A percentile compares a stretch with the other conserved stretches of the same genome.
Evolutionary conservation across 1,140 invertebrate genomes (phyloP).

Genomic region (Brachionus plicatilis): DNA sequence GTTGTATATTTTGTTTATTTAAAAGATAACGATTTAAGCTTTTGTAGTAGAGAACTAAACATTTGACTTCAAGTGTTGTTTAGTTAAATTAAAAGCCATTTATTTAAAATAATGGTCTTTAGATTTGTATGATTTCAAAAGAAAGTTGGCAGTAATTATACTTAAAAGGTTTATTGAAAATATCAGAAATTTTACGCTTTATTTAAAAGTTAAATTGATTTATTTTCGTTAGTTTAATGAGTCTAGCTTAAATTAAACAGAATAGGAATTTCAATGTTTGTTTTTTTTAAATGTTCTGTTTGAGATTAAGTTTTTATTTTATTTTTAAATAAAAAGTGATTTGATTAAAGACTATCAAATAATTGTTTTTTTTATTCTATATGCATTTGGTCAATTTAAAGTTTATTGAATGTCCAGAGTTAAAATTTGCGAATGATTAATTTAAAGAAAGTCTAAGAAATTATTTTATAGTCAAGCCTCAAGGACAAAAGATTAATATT

Average conservation of each 20-base stretch:
- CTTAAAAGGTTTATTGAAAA: neutral
- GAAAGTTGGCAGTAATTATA: neutral
- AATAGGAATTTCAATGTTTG: neutral
- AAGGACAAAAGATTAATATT: too few relatives aligned
- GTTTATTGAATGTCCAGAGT: too few relatives aligned
- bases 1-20: slow-evolving; percentile 35
- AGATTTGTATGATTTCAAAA: neutral
- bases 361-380: too few relatives aligned
- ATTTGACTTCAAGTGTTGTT: neutral
- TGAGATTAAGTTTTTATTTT: too few relatives aligned
- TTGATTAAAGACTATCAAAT: too few relatives aligned
- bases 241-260: neutral
- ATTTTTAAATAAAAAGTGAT: too few relatives aligned
- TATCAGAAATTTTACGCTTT: neutral
- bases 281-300: neutral
- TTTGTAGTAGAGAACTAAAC: neutral
- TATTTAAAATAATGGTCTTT: neutral
- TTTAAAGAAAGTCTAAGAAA: too few relatives aligned
- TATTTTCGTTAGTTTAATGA: neutral
- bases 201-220: neutral
- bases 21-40: neutral
- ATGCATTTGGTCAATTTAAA: too few relatives aligned
- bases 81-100: slow-evolving; percentile 1
- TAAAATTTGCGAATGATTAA: too few relatives aligned
- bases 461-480: too few relatives aligned